A percentile compares a stretch with the other conserved stretches of the same genome.
phyloP scores from a whole-genome alignment of 1,140 invertebrate species.

The Nebria ingens region DNA sequence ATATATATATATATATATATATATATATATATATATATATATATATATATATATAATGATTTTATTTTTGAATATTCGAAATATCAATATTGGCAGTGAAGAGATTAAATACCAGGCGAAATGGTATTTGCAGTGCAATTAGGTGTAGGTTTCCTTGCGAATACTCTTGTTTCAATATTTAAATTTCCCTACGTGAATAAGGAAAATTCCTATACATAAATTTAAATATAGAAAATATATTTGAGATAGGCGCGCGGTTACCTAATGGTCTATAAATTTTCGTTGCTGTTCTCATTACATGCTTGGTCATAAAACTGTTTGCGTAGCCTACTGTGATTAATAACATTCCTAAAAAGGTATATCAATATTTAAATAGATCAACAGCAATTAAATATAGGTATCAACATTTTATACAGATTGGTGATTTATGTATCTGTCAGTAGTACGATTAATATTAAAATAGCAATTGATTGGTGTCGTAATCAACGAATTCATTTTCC shows the following conservation, averaged over 20 bases:
- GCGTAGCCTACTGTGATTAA: neutral
- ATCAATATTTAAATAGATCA: too few relatives aligned
- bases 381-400: too few relatives aligned
- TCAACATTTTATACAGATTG: too few relatives aligned
- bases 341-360: neutral
- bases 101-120: neutral
- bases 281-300: slow-evolving; percentile 1
- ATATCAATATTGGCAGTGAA: slow-evolving; percentile 1
- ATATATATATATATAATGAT: too few relatives aligned
- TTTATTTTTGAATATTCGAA: too few relatives aligned
- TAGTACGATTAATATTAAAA: too few relatives aligned
- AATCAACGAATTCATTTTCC: neutral
- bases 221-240: slow-evolving; percentile 8
- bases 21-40: too few relatives aligned
- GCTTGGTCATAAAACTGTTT: neutral
- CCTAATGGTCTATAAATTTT: slow-evolving; percentile 6
- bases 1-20: too few relatives aligned
- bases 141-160: neutral
- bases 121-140: neutral
- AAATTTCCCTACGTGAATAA: neutral
- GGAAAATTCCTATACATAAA: neutral
- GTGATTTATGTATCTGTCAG: too few relatives aligned
- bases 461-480: too few relatives aligned
- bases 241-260: neutral
- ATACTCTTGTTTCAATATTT: slow-evolving; percentile 1